Evolutionary conservation across 2,888 invertebrate genomes (phyloP).

Genomic region (Sericinus montela): DNA sequence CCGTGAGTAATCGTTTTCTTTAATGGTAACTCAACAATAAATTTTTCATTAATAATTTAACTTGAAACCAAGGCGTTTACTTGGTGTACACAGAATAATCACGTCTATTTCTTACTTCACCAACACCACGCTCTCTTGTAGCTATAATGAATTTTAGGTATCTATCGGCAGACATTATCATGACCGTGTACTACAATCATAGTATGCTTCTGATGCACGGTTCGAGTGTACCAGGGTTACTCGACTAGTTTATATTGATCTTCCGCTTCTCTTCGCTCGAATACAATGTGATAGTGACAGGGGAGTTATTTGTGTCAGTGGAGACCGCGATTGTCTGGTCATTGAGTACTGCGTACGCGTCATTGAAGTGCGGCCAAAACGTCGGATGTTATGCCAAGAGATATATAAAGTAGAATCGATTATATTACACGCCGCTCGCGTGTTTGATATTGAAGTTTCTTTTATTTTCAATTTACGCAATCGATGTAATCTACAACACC

Average conservation of each 20-base stretch:
- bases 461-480: too few species aligned
- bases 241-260: slow-evolving; percentile 6
- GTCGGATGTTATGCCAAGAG: slow-evolving; percentile 30
- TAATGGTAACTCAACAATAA: too few species aligned
- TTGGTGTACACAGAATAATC: too few species aligned
- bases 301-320: not conserved
- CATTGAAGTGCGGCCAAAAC: slow-evolving; percentile 33
- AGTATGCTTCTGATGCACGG: slow-evolving; percentile 2
- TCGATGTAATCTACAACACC: slow-evolving; percentile 8
- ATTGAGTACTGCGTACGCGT: slow-evolving; percentile 16
- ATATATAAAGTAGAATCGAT: slow-evolving; percentile 30
- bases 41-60: too few species aligned
- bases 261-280: not conserved
- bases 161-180: slow-evolving; percentile 1
- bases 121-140: slow-evolving; percentile 1
- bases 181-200: slow-evolving; percentile 5
- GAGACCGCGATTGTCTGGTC: slow-evolving; percentile 7
- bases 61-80: too few species aligned
- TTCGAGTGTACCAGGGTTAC: slow-evolving; percentile 8
- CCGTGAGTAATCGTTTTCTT: too few species aligned
- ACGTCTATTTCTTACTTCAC: too few species aligned
- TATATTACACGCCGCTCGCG: slow-evolving; percentile 21
- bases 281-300: not conserved
- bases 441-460: not conserved
- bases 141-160: not conserved